Evolutionary conservation across 2,888 invertebrate species (phyloP), one percentile per base, ranked within the genome.

Genomic region (Poecilus cupreus): DNA sequence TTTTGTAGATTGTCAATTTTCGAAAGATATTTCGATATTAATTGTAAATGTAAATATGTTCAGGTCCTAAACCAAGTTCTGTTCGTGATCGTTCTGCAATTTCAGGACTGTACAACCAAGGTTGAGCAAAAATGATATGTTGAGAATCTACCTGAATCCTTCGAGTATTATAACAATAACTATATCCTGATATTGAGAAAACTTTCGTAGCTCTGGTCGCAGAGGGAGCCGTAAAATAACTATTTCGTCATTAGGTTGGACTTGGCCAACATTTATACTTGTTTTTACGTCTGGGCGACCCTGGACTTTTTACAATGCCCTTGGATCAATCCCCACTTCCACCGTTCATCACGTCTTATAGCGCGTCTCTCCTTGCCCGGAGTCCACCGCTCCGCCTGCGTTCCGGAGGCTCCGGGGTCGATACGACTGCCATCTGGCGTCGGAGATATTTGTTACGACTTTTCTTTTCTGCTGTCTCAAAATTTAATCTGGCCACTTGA

Each of bases 401-500:
- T 20, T 16, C 46, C 46, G 13, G 24, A 46, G 68, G 18, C n/a
- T 16, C 46, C 46, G 10, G 24, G 68, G 68, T 79, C 79, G 70
- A 79, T 79, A 79, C 80, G 80, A 24, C 39, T 74, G 60, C 80
- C 80, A 80, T 80, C 74, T 80, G 72, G 72, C 80, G 64, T 57
- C 80, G 16, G 54, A 72, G 80, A 80, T 80, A 80, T 80, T 80
- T 80, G 80, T 80, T 80, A 80, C 80, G 80, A 80, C 72, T 80
- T 80, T 80, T 74, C 80, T 80, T 79, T 77, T 80, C 80, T 72
- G 80, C 70, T 72, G 80, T 80, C 74, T 80, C 72, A 80, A 80
- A 80, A 80, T 80, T 74, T 80, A 80, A 80, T 80, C 80, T 80
- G 72, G 57, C 72, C 57, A 80, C 74, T 80, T 72, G 54, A 74